phyloP scores from a whole-genome alignment of 2,797 vertebrate genomes.

The Kryptopterus vitreolus region DNA sequence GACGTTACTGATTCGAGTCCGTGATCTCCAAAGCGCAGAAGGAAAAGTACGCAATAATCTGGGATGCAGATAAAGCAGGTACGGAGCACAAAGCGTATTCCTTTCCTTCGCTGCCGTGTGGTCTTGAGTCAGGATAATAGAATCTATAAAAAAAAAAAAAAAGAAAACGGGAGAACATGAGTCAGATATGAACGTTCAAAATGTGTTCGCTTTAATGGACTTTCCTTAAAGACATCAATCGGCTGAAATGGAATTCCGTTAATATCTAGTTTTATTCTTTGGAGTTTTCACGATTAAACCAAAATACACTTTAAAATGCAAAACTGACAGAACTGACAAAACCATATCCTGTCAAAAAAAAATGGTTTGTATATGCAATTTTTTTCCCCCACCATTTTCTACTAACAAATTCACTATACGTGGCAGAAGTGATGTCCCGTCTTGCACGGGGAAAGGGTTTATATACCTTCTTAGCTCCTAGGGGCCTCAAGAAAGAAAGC shows the following conservation, averaged over 20 bases:
- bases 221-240: not conserved
- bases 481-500: not conserved
- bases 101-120: constrained; percentile 35
- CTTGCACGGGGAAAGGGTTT: not conserved
- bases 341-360: no score
- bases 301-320: not conserved
- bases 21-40: not conserved
- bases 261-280: not conserved
- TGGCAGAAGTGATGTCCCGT: not conserved
- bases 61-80: constrained; percentile 27
- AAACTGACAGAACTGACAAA: no score
- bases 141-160: constrained; percentile 44
- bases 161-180: constrained; percentile 8
- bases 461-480: not conserved
- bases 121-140: constrained; percentile 32
- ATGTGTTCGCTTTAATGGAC: not conserved
- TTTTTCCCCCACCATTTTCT: not conserved
- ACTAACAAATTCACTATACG: not conserved
- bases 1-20: not conserved
- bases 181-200: not conserved
- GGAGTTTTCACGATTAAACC: not conserved
- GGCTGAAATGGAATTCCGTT: not conserved
- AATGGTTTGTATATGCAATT: not conserved
- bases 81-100: constrained; percentile 7
- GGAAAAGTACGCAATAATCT: constrained; percentile 29